Percentiles rank a stretch among this genome's conserved stretches.
Evolutionary conservation across 1,140 invertebrate genomes (phyloP).

Genomic region (Drosophila carrolli): DNA sequence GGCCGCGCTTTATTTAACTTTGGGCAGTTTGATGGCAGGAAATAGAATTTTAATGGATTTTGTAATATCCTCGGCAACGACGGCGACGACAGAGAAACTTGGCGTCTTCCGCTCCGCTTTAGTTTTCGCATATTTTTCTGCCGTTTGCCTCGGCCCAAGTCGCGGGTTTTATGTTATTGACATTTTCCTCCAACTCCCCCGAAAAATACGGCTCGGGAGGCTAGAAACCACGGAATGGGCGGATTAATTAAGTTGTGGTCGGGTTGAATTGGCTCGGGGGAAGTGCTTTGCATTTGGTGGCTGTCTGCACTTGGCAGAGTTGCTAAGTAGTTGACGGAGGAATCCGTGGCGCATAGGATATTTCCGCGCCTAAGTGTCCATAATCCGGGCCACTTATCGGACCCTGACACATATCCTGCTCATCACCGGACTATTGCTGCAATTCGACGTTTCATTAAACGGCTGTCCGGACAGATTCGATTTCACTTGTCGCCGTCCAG

Average conservation of each 20-base stretch:
- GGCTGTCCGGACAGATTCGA: constrained; percentile 36
- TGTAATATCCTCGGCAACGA: constrained; percentile 67
- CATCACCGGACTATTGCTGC: constrained; percentile 9
- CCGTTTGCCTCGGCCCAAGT: constrained; percentile 30
- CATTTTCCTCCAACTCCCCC: constrained; percentile 38
- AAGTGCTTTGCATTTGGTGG: constrained; percentile 45
- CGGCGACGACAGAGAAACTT: constrained; percentile 43
- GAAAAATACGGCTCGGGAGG: neutral
- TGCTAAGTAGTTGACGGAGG: constrained; percentile 25
- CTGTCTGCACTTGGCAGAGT: constrained; percentile 11
- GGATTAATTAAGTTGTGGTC: constrained; percentile 60
- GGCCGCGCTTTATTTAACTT: constrained; percentile 79
- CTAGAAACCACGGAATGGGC: constrained; percentile 20
- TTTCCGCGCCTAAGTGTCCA: neutral
- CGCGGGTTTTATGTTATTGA: constrained; percentile 42
- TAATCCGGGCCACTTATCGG: constrained; percentile 6
- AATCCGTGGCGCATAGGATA: neutral
- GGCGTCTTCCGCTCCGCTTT: constrained; percentile 42
- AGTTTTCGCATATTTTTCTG: constrained; percentile 42
- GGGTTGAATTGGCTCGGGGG: neutral
- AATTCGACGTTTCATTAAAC: constrained; percentile 56
- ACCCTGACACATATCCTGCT: constrained; percentile 3
- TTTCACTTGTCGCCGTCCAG: constrained; percentile 30
- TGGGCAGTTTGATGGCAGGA: constrained; percentile 82
- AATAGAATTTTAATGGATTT: constrained; percentile 83